These are phyloP conservation scores for Pipra filicauda DNA, from an alignment of 2,113 vertebrate species.

Conservation along the genomic window DNA sequence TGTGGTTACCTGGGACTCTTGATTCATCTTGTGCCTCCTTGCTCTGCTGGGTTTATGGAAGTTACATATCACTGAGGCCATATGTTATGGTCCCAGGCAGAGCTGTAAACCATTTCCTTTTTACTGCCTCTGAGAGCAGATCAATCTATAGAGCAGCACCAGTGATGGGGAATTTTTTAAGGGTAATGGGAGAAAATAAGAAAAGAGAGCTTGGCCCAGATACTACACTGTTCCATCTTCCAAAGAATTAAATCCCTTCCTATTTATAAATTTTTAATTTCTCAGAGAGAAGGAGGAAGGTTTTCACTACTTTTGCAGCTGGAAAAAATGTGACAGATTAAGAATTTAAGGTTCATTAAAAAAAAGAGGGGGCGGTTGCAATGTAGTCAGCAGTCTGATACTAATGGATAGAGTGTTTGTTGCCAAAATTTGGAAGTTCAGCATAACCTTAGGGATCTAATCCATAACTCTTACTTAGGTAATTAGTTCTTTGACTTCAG, in stretches of 20 bases:
- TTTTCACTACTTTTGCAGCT: constrained; percentile 1
- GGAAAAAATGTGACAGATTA: not conserved
- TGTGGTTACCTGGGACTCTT: not conserved
- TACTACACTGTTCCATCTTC: not conserved
- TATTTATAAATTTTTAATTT: constrained; percentile 35
- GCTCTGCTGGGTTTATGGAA: constrained; percentile 41
- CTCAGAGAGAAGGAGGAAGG: not conserved
- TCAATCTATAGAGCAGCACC: not conserved
- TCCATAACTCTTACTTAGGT: constrained; percentile 49
- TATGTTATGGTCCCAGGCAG: constrained; percentile 44
- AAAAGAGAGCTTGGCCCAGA: constrained; percentile 10
- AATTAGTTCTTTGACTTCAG: constrained; percentile 33
- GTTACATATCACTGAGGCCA: constrained; percentile 1
- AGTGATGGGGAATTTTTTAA: constrained; percentile 19
- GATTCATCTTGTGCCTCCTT: constrained; percentile 7
- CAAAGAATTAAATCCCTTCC: not conserved
- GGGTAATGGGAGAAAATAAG: constrained; percentile 6
- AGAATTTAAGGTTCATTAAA: not conserved
- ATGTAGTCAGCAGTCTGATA: constrained; percentile 34
- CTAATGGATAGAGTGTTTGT: constrained; percentile 3
- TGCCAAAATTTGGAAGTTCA: constrained; percentile 33
- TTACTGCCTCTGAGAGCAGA: constrained; percentile 33
- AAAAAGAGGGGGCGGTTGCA: not conserved
- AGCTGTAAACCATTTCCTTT: constrained; percentile 45
- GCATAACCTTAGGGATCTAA: constrained; percentile 32